Conservation (phyloP, 2,888 invertebrate species). For the Chloroclystis v-ata region DNA sequence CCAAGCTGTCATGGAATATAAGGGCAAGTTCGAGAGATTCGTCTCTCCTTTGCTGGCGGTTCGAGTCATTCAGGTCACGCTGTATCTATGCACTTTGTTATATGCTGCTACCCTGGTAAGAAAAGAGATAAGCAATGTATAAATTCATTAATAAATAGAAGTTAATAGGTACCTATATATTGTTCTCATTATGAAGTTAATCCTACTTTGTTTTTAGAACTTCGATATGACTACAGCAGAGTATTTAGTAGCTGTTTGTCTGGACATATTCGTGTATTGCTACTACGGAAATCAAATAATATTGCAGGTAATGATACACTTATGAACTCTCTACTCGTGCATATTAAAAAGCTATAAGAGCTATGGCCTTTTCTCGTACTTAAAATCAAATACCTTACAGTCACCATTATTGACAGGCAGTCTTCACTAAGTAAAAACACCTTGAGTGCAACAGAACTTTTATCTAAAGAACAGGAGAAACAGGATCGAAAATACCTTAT, state of each 20-base stretch:
- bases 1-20: conserved; percentile 44
- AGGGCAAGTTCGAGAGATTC: conserved; percentile 52
- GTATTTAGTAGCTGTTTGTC: conserved; percentile 57
- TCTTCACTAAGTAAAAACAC: too few relatives aligned
- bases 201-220: conserved; percentile 41
- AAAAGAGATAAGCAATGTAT: neutral
- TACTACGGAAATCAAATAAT: conserved; percentile 67
- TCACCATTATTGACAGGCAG: too few relatives aligned
- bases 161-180: too few relatives aligned
- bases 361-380: too few relatives aligned
- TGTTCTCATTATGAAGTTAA: neutral
- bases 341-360: too few relatives aligned
- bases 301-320: conserved; percentile 45
- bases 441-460: too few relatives aligned
- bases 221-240: conserved; percentile 65
- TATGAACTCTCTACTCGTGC: too few relatives aligned
- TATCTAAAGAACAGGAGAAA: too few relatives aligned
- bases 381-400: too few relatives aligned
- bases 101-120: conserved; percentile 62
- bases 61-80: conserved; percentile 62
- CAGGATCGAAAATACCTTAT: too few relatives aligned
- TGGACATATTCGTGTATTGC: conserved; percentile 67
- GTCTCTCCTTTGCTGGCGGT: conserved; percentile 60
- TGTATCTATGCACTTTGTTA: conserved; percentile 61
- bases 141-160: too few relatives aligned